Evolutionary conservation across 2,797 vertebrate genomes (phyloP).

Genomic region (Crenuchus spilurus): DNA sequence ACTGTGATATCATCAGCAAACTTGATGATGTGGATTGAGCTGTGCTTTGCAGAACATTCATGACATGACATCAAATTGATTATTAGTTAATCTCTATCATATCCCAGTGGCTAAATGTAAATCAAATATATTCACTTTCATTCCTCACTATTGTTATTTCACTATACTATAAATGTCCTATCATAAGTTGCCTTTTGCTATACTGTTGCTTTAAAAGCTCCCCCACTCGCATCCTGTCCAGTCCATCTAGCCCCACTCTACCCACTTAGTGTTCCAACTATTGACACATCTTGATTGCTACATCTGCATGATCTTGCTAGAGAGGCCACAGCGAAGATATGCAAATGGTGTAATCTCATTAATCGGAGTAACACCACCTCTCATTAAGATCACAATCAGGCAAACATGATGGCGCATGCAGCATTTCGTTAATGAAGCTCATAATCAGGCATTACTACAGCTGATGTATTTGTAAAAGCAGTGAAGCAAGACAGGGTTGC

Average conservation of each 20-base stretch:
- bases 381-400: slow-evolving; percentile 39
- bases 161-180: too few relatives aligned
- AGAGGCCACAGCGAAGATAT: background rate
- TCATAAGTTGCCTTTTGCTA: too few relatives aligned
- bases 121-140: too few relatives aligned
- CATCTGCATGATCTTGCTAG: background rate
- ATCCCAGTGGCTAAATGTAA: too few relatives aligned
- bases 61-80: too few relatives aligned
- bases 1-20: too few relatives aligned
- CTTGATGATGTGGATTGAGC: too few relatives aligned
- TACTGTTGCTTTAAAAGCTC: background rate
- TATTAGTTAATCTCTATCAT: too few relatives aligned
- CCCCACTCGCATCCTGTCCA: background rate
- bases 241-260: background rate
- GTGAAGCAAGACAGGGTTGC: slow-evolving; percentile 31
- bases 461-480: slow-evolving; percentile 44
- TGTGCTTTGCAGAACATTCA: too few relatives aligned
- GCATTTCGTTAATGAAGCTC: slow-evolving; percentile 32
- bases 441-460: slow-evolving; percentile 43
- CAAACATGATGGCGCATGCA: slow-evolving; percentile 7
- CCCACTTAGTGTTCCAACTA: background rate
- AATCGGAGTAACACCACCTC: slow-evolving; percentile 13
- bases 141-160: too few relatives aligned
- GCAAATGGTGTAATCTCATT: slow-evolving; percentile 19
- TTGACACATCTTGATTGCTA: background rate